Conservation (phyloP, 2,797 vertebrate species). For the Mallotus villosus region DNA sequence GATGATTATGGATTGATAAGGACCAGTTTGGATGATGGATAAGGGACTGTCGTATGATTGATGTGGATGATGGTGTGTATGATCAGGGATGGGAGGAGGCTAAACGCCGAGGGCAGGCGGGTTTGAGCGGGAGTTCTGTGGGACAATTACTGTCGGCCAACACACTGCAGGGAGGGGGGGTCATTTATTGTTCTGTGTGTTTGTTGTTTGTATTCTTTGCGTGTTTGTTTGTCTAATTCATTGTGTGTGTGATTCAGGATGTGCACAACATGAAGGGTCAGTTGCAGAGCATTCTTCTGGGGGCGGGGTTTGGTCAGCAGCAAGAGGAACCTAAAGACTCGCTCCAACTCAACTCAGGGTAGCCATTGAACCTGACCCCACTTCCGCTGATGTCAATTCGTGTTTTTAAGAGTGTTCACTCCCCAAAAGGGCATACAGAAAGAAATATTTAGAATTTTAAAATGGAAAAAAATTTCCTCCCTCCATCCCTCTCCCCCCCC, state of each 20-base stretch:
- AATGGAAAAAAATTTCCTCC: neutral
- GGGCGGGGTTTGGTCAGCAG: conserved; percentile 90
- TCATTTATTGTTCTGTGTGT: neutral
- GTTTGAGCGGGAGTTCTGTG: conserved; percentile 93
- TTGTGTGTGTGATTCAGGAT: neutral
- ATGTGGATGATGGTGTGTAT: conserved; percentile 15
- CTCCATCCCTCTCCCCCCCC: neutral
- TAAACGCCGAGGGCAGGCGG: conserved; percentile 81
- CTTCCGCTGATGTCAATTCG: neutral
- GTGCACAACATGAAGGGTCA: conserved; percentile 92
- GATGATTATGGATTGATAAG: neutral
- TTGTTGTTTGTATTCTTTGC: no score
- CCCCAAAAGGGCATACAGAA: no score
- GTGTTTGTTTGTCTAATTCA: neutral
- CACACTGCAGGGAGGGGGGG: conserved; percentile 82
- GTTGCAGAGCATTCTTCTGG: conserved; percentile 90
- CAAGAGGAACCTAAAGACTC: conserved; percentile 86
- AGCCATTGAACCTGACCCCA: neutral
- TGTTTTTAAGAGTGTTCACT: no score
- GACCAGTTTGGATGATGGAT: neutral
- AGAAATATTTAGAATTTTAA: no score
- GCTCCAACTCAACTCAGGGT: conserved; percentile 94
- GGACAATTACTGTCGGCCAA: conserved; percentile 96
- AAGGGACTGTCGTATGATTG: no score
- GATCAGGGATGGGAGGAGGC: conserved; percentile 93